Evolutionary conservation across 2,797 vertebrate species (phyloP).

Genomic region (Pristis pectinata): DNA sequence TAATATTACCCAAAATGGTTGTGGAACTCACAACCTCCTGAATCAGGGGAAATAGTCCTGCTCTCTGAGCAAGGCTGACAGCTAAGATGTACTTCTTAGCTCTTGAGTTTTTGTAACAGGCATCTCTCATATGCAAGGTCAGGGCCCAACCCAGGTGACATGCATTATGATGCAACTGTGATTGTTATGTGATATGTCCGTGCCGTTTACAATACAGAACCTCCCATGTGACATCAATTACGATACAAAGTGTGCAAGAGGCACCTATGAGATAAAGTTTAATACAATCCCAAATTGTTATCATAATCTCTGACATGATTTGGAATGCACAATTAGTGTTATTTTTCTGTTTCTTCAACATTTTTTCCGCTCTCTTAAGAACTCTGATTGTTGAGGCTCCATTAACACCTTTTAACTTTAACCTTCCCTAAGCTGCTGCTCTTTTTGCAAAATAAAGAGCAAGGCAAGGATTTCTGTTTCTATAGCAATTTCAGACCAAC

Average conservation of each 20-base stretch:
- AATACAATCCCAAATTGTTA: neutral
- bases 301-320: neutral
- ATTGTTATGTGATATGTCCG: neutral
- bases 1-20: neutral
- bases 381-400: no score
- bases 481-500: no score
- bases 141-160: neutral
- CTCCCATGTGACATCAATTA: neutral
- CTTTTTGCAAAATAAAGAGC: no score
- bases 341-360: no score
- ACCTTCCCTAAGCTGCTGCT: no score
- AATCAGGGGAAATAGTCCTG: neutral
- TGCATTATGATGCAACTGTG: neutral
- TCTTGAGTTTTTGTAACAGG: neutral
- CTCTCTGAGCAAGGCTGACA: neutral
- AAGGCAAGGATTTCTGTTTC: no score
- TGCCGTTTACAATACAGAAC: neutral
- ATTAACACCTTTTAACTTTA: no score
- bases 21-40: neutral
- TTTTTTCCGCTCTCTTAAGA: no score
- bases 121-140: neutral
- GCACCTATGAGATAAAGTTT: neutral
- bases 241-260: neutral
- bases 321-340: neutral
- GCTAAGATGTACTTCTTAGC: neutral